Conservation (phyloP, 1,140 invertebrate species). For the Frieseomelitta varia region DNA sequence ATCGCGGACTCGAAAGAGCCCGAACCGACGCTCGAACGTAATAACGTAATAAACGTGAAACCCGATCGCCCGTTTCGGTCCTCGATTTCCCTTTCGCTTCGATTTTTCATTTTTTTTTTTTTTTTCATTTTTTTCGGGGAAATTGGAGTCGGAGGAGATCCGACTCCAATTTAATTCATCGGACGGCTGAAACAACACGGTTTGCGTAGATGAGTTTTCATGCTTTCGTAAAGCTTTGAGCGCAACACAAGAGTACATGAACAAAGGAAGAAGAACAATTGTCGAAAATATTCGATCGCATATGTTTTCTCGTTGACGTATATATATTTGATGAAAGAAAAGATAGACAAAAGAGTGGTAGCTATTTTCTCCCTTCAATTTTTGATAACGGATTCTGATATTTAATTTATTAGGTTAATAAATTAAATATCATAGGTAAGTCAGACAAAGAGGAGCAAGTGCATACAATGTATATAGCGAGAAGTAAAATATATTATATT, state of each 20-base stretch:
- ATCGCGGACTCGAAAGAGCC: neutral
- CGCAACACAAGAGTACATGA: neutral
- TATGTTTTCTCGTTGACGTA: no score
- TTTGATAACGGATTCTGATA: no score
- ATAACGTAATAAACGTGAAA: neutral
- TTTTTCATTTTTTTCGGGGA: neutral
- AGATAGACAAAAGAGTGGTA: no score
- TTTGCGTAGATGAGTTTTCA: neutral
- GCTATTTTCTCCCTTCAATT: no score
- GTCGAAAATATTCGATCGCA: neutral
- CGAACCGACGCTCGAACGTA: no score
- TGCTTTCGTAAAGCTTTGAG: neutral
- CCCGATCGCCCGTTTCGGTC: neutral
- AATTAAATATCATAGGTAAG: no score
- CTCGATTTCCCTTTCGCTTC: neutral
- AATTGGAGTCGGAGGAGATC: neutral
- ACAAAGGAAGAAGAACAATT: neutral
- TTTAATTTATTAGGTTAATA: no score
- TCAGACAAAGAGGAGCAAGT: no score
- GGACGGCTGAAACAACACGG: slow-evolving; percentile 1
- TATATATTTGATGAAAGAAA: no score
- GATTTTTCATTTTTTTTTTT: neutral
- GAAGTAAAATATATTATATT: no score
- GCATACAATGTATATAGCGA: no score
- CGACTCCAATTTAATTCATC: neutral